Evolutionary conservation across 2,888 invertebrate genomes (phyloP), one percentile per base, ranked within the genome.

Genomic region (Ptilodon capucinus): DNA sequence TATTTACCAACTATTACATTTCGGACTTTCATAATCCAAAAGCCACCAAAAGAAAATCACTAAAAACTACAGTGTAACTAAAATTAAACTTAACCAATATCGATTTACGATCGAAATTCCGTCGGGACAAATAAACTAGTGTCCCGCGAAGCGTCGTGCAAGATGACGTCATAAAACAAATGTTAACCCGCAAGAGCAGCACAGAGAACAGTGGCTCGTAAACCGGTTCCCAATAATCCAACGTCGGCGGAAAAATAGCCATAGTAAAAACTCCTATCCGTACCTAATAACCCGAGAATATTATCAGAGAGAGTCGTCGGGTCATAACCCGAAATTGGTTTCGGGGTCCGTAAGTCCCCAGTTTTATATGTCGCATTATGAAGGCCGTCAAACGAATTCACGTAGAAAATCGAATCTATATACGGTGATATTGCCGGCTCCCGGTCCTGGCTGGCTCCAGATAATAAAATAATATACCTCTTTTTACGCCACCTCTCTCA

Each of bases 351-450:
- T 90, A 89, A 89, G 89, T 84, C 86, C 88, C 91, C 88, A 88
- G 91, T 91, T 91, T 91, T 91, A 91, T 91, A 91, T 90, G 90
- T 91, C 85, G 91, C 91, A 91, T 91, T 91, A 91, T 91, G 91
- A 90, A 89, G 90, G 91, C 91, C 91, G 91, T 91, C 91, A 91
- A 91, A 91, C 89, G 91, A 91, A 91, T 91, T 91, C 91, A 91
- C 91, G 90, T 91, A 91, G 91, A 91, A 91, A 91, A 91, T 91
- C 91, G 91, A 91, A 91, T 91, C 91, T 91, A 91, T 91, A 91
- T 91, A 91, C 90, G 90, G 86, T 81, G 86, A 86, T 90, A 87
- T 87, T 86, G 85, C 82, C 80, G 84, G 77, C 86, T 80, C 76
- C 76, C 75, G 74, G 81, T 76, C 79, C 82, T 87, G 88, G 83